Evolutionary conservation across 2,888 invertebrate species (phyloP), one percentile per base, ranked within the genome.

Genomic region (Cephus spinipes): DNA sequence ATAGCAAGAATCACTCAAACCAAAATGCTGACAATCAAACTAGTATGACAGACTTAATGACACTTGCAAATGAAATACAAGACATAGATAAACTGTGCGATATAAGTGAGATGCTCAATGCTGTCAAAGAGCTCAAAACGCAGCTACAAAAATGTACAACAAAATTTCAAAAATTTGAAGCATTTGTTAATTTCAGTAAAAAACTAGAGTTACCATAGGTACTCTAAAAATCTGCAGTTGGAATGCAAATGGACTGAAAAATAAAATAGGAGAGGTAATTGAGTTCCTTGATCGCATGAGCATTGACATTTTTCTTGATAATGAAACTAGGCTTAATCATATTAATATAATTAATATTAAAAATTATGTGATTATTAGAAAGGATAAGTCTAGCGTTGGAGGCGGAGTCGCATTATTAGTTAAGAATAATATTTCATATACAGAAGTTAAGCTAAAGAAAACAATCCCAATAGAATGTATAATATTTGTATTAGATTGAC

Each of bases 201-300:
- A 33, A 3, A 33, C 33, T 33, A 2, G 33, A 33, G 33, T 33
- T 4, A 33, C 33, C 33, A 33, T 33, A 33, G 33, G 4, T 33
- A 33, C 33, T 33, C 33, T 82, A 30, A 84, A 36, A 34, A 80
- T 85, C 34, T 81, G 81, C 32, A 83, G 82, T 74, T 85, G 83
- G 84, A 84, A 85, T 73, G 84, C 85, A 71, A 83, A 83, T 78
- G 81, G 84, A 12, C n/a, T 73, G 0, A 79, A 76, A 76, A 75
- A 79, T 12, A 83, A 80, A 79, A n/a, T 81, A 31, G 73, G 40
- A 3, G 83, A 83, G 77, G 33, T 82, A 33, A 79, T 77, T 36
- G 73, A n/a, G 35, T 83, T 81, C 15, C 12, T 84, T 12, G 68
- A 77, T 69, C 79, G 78, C 74, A 68, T 76, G 23, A 81, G 81